Percentiles rank a stretch among this genome's conserved stretches.
phyloP scores from a whole-genome alignment of 2,113 vertebrate species.

The Semnopithecus entellus region DNA sequence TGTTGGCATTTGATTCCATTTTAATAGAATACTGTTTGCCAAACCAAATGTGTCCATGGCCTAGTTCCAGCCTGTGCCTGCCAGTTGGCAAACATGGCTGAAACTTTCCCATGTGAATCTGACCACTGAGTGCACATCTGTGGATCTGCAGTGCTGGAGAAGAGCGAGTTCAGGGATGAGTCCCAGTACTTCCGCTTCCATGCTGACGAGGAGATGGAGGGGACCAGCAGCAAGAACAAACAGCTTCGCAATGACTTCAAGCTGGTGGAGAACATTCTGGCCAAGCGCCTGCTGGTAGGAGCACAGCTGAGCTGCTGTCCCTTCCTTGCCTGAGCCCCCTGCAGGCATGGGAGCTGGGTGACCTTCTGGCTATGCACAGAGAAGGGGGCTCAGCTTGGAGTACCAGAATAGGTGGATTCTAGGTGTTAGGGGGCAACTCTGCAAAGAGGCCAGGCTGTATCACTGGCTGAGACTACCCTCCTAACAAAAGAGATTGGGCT shows the following conservation, averaged over 20 bases:
- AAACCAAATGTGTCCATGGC: neutral
- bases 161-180: conserved; percentile 98
- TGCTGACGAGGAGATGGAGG: conserved; percentile 97
- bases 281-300: conserved; percentile 95
- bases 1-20: neutral
- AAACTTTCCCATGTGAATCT: neutral
- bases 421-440: neutral
- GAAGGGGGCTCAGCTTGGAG: neutral
- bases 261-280: conserved; percentile 96
- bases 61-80: neutral
- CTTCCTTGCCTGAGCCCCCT: neutral
- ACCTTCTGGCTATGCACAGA: neutral
- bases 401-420: neutral
- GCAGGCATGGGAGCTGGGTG: neutral
- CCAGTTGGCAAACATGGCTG: neutral
- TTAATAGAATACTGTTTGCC: neutral
- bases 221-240: conserved; percentile 93
- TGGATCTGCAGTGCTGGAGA: conserved; percentile 92
- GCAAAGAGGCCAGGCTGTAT: neutral
- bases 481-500: neutral
- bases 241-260: conserved; percentile 96
- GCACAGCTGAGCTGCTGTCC: neutral
- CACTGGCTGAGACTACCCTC: neutral
- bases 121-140: conserved; percentile 6
- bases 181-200: conserved; percentile 98